Evolutionary conservation across 1,140 invertebrate species (phyloP).

Genomic region (Sesamia nonagrioides): DNA sequence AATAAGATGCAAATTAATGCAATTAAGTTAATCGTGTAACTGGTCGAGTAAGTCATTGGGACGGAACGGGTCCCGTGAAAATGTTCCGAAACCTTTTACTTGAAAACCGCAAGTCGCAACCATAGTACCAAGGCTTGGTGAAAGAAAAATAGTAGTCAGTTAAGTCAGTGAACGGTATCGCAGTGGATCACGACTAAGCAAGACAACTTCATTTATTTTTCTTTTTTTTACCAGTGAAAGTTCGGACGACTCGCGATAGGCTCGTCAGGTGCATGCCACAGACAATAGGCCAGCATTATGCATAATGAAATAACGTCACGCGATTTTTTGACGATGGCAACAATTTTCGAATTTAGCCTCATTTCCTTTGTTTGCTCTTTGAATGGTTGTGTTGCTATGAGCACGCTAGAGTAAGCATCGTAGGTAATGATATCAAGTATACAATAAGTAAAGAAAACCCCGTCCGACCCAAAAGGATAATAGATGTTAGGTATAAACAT

Average conservation of each 20-base stretch:
- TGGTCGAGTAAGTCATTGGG: slow-evolving; percentile 52
- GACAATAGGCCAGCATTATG: slow-evolving; percentile 53
- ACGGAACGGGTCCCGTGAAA: slow-evolving; percentile 48
- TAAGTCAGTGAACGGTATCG: slow-evolving; percentile 62
- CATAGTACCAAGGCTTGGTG: slow-evolving; percentile 19
- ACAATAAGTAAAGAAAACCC: no score
- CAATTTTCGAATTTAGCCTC: slow-evolving; percentile 40
- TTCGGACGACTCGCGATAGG: slow-evolving; percentile 58
- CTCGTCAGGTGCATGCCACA: slow-evolving; percentile 51
- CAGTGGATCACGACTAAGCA: slow-evolving; percentile 55
- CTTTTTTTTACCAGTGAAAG: slow-evolving; percentile 69
- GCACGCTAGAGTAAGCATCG: slow-evolving; percentile 13
- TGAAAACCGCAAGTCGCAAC: slow-evolving; percentile 50
- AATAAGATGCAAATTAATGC: slow-evolving; percentile 50
- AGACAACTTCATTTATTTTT: slow-evolving; percentile 55
- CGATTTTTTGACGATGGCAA: slow-evolving; percentile 21
- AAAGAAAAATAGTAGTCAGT: slow-evolving; percentile 50
- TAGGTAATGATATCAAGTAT: not conserved
- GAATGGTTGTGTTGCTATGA: not conserved
- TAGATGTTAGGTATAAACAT: no score
- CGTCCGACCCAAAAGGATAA: no score
- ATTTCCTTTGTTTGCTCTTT: slow-evolving; percentile 32
- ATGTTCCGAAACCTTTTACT: slow-evolving; percentile 49
- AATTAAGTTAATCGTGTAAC: slow-evolving; percentile 49
- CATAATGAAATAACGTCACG: slow-evolving; percentile 42